Percentiles rank a stretch among this genome's conserved stretches.
phyloP scores from a whole-genome alignment of 2,113 vertebrate genomes.

The Sceloporus tristichus region DNA sequence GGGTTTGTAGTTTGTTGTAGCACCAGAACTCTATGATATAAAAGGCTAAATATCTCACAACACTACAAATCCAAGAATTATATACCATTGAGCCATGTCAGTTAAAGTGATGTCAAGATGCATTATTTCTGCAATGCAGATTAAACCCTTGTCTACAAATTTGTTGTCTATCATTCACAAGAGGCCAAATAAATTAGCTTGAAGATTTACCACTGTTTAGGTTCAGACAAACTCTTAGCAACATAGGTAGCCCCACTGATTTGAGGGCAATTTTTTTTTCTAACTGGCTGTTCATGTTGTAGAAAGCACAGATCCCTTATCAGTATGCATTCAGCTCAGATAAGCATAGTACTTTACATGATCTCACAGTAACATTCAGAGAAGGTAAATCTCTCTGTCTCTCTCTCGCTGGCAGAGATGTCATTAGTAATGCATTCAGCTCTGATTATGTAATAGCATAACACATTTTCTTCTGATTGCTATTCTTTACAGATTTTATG shows the following conservation, averaged over 20 bases:
- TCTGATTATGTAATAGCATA: background rate
- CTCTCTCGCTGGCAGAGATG: accelerated
- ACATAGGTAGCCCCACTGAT: background rate
- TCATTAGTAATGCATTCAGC: background rate
- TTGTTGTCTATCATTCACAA: no score
- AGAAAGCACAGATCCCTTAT: background rate
- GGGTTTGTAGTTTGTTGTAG: no score
- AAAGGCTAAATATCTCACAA: no score
- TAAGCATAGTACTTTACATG: accelerated
- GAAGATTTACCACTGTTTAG: background rate
- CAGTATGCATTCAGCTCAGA: background rate
- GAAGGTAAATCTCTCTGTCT: background rate
- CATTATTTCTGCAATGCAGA: no score
- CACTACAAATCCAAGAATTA: no score
- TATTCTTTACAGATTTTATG: background rate
- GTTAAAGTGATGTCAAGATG: no score
- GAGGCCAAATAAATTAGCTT: background rate
- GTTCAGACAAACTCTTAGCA: background rate
- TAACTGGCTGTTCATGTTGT: background rate
- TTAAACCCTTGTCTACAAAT: no score
- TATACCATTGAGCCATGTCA: no score
- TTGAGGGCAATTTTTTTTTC: background rate
- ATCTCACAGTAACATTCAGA: background rate
- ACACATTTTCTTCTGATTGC: background rate
- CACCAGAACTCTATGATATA: no score